Conservation (phyloP, 2,888 invertebrate genomes). For the Eudasyphora cyanicolor region DNA sequence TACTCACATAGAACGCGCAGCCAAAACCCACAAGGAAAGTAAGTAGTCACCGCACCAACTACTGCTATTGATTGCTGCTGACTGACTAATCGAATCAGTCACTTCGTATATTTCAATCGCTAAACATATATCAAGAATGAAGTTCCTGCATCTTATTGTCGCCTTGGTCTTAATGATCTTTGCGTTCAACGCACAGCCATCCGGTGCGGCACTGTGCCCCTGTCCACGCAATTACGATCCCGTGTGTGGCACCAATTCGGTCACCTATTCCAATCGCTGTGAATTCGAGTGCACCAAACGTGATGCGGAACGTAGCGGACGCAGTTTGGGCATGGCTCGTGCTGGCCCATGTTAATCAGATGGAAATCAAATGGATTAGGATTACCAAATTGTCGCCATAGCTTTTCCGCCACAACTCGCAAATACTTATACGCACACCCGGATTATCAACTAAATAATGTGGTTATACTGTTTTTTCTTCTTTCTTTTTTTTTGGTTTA, state of each 20-base stretch:
- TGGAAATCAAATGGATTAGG: not conserved
- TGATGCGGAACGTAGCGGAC: conserved; percentile 70
- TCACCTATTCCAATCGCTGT: conserved; percentile 74
- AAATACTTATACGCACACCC: too few relatives aligned
- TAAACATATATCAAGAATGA: conserved; percentile 69
- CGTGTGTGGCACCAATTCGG: conserved; percentile 72
- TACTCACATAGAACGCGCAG: too few relatives aligned
- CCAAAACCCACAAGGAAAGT: conserved; percentile 8
- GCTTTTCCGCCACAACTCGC: too few relatives aligned
- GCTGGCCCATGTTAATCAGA: conserved; percentile 70
- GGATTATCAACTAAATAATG: not conserved
- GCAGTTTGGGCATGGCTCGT: conserved; percentile 70
- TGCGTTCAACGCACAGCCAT: conserved; percentile 36
- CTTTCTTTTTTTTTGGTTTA: too few relatives aligned
- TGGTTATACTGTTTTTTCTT: too few relatives aligned
- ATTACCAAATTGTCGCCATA: too few relatives aligned
- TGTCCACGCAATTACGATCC: conserved; percentile 75
- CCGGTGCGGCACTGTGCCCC: conserved; percentile 68
- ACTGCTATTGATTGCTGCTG: conserved; percentile 45
- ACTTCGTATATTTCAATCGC: conserved; percentile 55
- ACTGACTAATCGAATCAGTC: conserved; percentile 47
- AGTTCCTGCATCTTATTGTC: conserved; percentile 64
- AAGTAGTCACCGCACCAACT: conserved; percentile 28
- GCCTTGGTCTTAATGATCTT: conserved; percentile 66
- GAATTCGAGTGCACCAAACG: conserved; percentile 71